These are phyloP conservation scores for Proterorhinus semilunaris DNA, from an alignment of 2,113 vertebrate genomes.

Conservation along the genomic window DNA sequence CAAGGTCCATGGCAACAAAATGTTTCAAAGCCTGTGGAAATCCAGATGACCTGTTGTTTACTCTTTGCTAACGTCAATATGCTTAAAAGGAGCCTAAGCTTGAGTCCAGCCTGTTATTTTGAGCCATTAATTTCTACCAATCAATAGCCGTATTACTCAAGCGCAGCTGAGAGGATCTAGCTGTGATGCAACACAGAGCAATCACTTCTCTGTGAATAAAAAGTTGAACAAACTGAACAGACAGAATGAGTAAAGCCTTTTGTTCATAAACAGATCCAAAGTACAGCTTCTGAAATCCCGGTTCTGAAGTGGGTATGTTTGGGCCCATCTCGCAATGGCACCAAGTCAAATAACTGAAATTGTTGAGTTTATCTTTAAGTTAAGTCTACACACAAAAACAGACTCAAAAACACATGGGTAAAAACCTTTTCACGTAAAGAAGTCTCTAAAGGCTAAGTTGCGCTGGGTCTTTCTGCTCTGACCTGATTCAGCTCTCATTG, in stretches of 20 bases:
- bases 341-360: neutral
- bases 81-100: neutral
- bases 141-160: conserved; percentile 2
- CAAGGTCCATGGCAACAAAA: too few relatives aligned
- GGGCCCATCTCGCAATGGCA: neutral
- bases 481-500: conserved; percentile 52
- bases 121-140: conserved; percentile 3
- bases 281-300: too few relatives aligned
- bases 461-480: conserved; percentile 39
- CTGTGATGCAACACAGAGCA: neutral
- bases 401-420: neutral
- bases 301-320: neutral
- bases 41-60: neutral
- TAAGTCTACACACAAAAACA: neutral
- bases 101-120: conserved; percentile 1
- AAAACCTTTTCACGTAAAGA: conserved; percentile 6
- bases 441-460: neutral
- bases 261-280: too few relatives aligned
- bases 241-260: too few relatives aligned
- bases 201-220: neutral
- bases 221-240: neutral
- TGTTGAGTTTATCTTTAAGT: neutral
- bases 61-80: neutral
- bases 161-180: neutral
- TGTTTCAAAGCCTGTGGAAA: too few relatives aligned